Evolutionary conservation across 2,888 invertebrate species (phyloP), one percentile per base, ranked within the genome.

Genomic region (Stenotaenia linearis): DNA sequence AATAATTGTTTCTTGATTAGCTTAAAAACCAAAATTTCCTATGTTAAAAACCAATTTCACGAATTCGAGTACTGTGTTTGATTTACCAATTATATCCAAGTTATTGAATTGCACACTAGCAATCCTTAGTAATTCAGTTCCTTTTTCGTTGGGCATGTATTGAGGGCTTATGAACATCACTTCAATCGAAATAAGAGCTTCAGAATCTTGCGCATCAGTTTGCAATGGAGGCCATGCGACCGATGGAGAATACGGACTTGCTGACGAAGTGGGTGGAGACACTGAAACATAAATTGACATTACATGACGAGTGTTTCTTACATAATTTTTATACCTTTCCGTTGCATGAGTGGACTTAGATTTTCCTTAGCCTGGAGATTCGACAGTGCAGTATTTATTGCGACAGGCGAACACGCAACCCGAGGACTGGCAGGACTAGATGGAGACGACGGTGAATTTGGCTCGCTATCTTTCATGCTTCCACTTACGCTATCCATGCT

Each of bases 401-500:
- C 90, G 77, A 90, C 84, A 3, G 89, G 90, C 78, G 89, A 90
- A 32, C 32, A 75, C 15, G 35, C 18, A 28, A 21, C 40, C 2
- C 79, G 82, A 7, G 92, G 93, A 79, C 91, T 92, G n/a, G 89
- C 91, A 15, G 94, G 82, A 81, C 56, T 80, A 69, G 81, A 79
- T 84, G 86, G 95, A 0, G 94, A 93, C 28, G 90, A 90, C 0
- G 96, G 97, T 0, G 96, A 96, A 76, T 93, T 94, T 6, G 96
- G 95, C 86, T 96, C 95, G 84, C 96, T 96, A 85, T 95, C 96
- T 82, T 92, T 90, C 82, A 97, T 90, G 86, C 96, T 96, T 79
- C 97, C 97, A 81, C 96, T 97, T 82, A 93, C 91, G 81, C 94
- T 95, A 88, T 97, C 97, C 93, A 97, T 94, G 4, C 94, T 94